Conservation (phyloP, 2,888 invertebrate species). For the Yponomeuta evonymella region DNA sequence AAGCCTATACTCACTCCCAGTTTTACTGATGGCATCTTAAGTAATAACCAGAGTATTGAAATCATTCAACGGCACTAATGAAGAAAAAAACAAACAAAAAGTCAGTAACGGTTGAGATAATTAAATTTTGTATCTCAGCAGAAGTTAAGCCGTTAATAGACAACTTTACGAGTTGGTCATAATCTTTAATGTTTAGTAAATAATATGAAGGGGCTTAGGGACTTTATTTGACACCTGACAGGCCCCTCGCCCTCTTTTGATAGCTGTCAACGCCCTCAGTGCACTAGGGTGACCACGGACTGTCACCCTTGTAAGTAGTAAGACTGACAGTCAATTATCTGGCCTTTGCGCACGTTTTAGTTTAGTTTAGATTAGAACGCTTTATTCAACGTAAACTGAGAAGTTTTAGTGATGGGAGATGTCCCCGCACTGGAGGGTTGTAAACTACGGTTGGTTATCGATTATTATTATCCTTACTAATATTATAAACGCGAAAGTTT, state of each 20-base stretch:
- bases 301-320: not conserved
- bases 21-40: no score
- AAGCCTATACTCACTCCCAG: no score
- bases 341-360: no score
- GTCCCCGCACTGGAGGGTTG: no score
- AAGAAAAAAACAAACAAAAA: not conserved
- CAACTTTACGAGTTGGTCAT: not conserved
- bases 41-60: no score
- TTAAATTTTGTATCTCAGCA: not conserved
- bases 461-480: no score
- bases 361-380: no score
- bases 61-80: not conserved
- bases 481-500: no score
- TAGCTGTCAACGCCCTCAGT: slow-evolving; percentile 6
- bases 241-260: not conserved
- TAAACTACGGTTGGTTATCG: no score
- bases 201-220: slow-evolving; percentile 8
- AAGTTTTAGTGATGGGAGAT: no score
- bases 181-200: slow-evolving; percentile 3
- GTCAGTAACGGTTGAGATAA: not conserved
- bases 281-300: not conserved
- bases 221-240: slow-evolving; percentile 4
- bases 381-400: no score
- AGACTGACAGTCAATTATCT: no score
- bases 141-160: not conserved